A percentile compares a stretch with the other conserved stretches of the same genome.
These are phyloP conservation scores for Guaruba guarouba DNA, from an alignment of 2,113 vertebrate genomes.

Conservation along the genomic window DNA sequence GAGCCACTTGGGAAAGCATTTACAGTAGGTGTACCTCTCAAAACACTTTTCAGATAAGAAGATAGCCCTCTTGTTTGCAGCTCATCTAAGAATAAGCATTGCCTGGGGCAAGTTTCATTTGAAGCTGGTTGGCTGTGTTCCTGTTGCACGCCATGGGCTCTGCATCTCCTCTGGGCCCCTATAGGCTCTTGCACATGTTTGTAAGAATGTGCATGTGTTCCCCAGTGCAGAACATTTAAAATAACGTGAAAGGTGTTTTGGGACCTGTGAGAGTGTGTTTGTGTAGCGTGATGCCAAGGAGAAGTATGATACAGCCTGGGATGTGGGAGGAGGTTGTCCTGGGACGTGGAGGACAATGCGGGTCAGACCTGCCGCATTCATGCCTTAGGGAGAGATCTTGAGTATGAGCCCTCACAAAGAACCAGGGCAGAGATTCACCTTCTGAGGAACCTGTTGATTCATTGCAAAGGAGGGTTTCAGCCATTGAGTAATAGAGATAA, in stretches of 20 bases:
- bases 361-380: background rate
- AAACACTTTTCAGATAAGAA: background rate
- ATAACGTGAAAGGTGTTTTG: background rate
- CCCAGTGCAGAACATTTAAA: background rate
- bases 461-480: background rate
- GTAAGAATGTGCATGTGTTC: background rate
- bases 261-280: background rate
- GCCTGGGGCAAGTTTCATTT: background rate
- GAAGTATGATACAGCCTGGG: background rate
- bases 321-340: background rate
- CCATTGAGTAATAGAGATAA: background rate
- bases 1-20: background rate
- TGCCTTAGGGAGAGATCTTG: background rate
- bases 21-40: background rate
- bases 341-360: rapidly evolving
- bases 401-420: background rate
- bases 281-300: background rate
- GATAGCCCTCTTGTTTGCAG: background rate
- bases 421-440: background rate
- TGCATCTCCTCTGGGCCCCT: background rate
- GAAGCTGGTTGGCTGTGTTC: background rate
- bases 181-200: background rate
- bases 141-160: background rate
- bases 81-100: background rate
- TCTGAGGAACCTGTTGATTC: background rate